Evolutionary conservation across 2,888 invertebrate genomes (phyloP).

Genomic region (Hyppa rectilinea): DNA sequence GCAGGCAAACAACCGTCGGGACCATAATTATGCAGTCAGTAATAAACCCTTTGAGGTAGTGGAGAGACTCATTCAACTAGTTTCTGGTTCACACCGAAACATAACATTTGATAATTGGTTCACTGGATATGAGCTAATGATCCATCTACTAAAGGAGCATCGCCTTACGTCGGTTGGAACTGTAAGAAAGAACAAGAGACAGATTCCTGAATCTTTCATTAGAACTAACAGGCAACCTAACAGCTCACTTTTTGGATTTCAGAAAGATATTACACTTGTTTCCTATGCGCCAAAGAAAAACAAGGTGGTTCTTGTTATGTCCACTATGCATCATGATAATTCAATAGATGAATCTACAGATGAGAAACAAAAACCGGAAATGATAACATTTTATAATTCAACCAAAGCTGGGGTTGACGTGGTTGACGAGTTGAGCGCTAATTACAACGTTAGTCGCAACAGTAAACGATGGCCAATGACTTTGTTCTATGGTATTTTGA

Average conservation of each 20-base stretch:
- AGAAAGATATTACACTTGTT: constrained; percentile 4
- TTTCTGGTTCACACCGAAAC: constrained; percentile 37
- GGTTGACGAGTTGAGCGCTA: constrained; percentile 25
- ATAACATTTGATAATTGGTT: constrained; percentile 54
- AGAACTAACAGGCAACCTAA: neutral
- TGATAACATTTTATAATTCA: too few species aligned
- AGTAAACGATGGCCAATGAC: constrained; percentile 32
- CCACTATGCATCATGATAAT: constrained; percentile 38
- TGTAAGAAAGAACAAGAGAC: constrained; percentile 26
- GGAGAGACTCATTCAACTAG: constrained; percentile 34
- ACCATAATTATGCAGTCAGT: constrained; percentile 19
- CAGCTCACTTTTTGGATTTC: neutral
- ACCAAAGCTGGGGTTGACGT: neutral
- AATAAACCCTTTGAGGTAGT: constrained; percentile 49
- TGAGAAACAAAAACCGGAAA: too few species aligned
- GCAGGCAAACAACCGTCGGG: constrained; percentile 34
- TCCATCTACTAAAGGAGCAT: constrained; percentile 23
- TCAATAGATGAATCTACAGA: too few species aligned
- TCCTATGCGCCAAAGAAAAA: constrained; percentile 42
- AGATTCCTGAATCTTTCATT: constrained; percentile 38
- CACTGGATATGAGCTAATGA: constrained; percentile 38
- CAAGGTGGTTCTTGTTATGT: constrained; percentile 37
- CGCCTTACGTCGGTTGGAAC: constrained; percentile 29
- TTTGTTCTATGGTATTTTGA: constrained; percentile 13
- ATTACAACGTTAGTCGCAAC: constrained; percentile 20